Base-by-base conservation (phyloP, 2,113 vertebrate genomes). In the Epinephelus fuscoguttatus region DNA sequence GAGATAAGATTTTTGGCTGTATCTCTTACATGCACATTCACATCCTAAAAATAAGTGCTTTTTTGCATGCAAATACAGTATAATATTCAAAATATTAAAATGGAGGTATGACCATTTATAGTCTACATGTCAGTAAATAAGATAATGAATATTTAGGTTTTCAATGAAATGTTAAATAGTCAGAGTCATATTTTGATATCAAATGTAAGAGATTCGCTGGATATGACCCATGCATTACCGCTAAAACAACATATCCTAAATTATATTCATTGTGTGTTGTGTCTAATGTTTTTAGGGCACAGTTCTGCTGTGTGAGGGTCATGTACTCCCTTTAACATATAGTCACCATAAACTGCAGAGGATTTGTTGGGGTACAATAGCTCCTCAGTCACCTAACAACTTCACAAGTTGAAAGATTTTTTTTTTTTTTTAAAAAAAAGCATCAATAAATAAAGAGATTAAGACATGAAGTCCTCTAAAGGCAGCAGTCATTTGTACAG, bases 361-460 rank as follows among this genome's bases (percentile, higher is more conserved):
- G 2, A 66, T 66, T 13, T 67, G 25, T 23, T 57, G 52, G 37
- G 17, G 0, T 37, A 40, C 0, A 2, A 59, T 21, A 27, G 4
- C 0, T 0, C 27, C 3, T 13, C 42, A 52, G 9, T 72, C 18
- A 14, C 15, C 17, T 15, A 1, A 61, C 21, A 25, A 25, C 4
- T 19, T 70, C 4, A 42, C 30, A 25, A 40, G 8, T 4, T 55
- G 10, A 55, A 42, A 45, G 23, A 19, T 30, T 1, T 27, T 27
- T 30, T 30, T 30, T 6, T n/a, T n/a, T n/a, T n/a, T n/a, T n/a
- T n/a, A n/a, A n/a, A n/a, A 60, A 30, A 21, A 8, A n/a, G 2
- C 14, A 18, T 18, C 27, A 60, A 15, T 15, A 30, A 69, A 59
- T 53, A 40, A 56, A 49, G 61, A 73, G 4, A 84, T 70, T 53